A percentile compares a stretch with the other conserved stretches of the same genome.
Evolutionary conservation across 2,113 vertebrate species (phyloP).

Genomic region (Etia nguti): DNA sequence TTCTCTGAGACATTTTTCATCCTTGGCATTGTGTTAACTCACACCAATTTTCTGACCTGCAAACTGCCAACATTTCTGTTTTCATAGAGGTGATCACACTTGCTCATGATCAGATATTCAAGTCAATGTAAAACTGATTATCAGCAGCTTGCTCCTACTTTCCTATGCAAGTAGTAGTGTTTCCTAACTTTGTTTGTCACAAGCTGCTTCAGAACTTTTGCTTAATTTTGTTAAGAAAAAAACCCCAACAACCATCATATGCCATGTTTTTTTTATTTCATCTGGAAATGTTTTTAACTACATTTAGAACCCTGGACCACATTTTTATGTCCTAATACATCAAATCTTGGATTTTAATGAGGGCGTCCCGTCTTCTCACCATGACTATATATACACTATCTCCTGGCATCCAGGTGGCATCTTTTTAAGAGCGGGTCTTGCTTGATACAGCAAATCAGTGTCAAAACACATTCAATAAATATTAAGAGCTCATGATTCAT

Average conservation of each 20-base stretch:
- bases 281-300: neutral
- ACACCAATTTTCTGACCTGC: neutral
- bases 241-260: neutral
- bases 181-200: neutral
- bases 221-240: neutral
- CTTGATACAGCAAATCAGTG: neutral
- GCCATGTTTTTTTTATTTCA: neutral
- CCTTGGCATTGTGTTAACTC: neutral
- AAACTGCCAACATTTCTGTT: neutral
- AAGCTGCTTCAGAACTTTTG: neutral
- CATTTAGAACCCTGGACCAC: neutral
- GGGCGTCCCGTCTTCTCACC: neutral
- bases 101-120: neutral
- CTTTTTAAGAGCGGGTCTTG: neutral
- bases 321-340: neutral
- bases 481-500: neutral
- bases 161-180: neutral
- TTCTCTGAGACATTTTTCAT: neutral
- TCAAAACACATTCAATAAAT: neutral
- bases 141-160: accelerated
- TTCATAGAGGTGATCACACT: neutral
- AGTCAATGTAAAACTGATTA: neutral
- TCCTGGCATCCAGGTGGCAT: neutral
- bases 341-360: neutral
- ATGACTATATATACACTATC: accelerated